phyloP scores from a whole-genome alignment of 2,797 vertebrate species.

The Ctenosaura bakeri region DNA sequence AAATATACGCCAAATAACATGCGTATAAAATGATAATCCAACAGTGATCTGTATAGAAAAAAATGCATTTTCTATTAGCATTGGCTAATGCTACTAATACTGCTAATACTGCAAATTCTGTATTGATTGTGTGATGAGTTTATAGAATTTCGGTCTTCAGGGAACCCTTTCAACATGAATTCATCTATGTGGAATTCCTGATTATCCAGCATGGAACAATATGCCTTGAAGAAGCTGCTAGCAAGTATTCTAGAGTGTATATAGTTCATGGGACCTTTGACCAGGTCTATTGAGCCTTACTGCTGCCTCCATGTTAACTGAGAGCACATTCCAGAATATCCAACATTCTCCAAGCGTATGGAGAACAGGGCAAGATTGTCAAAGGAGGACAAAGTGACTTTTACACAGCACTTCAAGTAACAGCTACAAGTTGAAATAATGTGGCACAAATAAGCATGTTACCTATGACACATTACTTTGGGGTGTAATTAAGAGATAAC shows the following conservation, averaged over 20 bases:
- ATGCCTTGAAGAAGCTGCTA: neutral
- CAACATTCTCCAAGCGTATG: neutral
- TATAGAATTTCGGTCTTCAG: neutral
- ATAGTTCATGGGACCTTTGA: neutral
- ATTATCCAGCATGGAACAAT: neutral
- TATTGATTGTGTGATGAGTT: neutral
- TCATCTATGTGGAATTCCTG: neutral
- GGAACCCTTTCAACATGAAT: neutral
- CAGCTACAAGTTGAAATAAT: neutral
- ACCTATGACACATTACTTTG: neutral
- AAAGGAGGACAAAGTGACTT: neutral
- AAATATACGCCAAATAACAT: slow-evolving; percentile 15
- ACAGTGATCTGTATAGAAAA: slow-evolving; percentile 36
- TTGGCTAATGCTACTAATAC: neutral
- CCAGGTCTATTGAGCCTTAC: neutral
- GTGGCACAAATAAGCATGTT: neutral
- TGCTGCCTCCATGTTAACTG: neutral
- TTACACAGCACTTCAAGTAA: neutral
- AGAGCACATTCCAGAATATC: neutral
- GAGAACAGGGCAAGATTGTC: neutral
- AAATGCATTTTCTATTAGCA: neutral
- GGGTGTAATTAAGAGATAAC: neutral
- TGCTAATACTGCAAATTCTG: neutral
- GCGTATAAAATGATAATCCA: slow-evolving; percentile 2
- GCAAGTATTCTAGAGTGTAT: neutral